Base-by-base conservation (phyloP, 2,113 vertebrate genomes). In the Pygoscelis adeliae region DNA sequence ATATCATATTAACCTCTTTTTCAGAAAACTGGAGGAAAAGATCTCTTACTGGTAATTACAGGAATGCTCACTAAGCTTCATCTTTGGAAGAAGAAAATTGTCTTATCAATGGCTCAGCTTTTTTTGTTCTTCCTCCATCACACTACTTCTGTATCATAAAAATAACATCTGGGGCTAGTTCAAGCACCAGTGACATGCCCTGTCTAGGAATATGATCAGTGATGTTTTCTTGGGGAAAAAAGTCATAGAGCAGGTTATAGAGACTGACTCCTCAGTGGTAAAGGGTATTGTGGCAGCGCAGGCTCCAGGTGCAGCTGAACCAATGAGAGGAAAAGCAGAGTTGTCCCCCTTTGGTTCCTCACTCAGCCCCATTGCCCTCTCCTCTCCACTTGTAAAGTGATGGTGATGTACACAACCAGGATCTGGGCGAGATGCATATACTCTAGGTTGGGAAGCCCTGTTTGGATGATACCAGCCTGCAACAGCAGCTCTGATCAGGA, bases 181-280 rank as follows among this genome's bases (percentile, higher is more conserved):
- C 0, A 4, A 62, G 29, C 6, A 90, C 6, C 38, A 55, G 23
- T 36, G 29, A 83, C 56, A 85, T 80, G 34, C 4, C 34, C 10
- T 36, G 11, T 20, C 47, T 44, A 44, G 25, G 21, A 53, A 26
- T 26, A 40, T 3, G 11, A 67, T 11, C 23, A 17, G 13, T 40
- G 23, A 47, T 9, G 3, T 34, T 84, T 87, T 65, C 11, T 18
- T 32, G 9, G 13, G n/a, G 8, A 3, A 52, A 46, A 79, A n/a
- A 6, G 3, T 34, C 36, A 10, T 9, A 19, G 29, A 69, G 8
- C 13, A 70, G 22, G 10, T 61, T 80, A 7, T 15, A 29, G 52
- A 67, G 36, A 59, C 5, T n/a, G 47, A 42, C 27, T 42, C 2
- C 46, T 53, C 0, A 1, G 25, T 29, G 27, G 8, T 3, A 27